Evolutionary conservation across 1,140 invertebrate species (phyloP), one percentile per base, ranked within the genome.

Genomic region (Drosophila arawakana): DNA sequence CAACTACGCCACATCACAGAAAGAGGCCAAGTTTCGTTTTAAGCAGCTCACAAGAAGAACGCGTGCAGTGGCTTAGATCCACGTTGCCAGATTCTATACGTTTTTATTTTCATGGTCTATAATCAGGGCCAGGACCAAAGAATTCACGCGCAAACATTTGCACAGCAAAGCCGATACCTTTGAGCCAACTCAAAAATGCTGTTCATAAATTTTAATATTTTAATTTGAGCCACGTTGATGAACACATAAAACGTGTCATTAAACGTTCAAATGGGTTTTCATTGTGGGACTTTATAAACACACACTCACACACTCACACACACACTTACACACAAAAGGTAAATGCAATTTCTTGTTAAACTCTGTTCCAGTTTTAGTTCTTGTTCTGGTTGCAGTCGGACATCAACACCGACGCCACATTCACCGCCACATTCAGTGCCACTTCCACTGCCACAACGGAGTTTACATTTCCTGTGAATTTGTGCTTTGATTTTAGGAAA

Each of bases 161-260:
- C 49, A 37, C 69, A 76, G 61, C 57, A 7, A 37, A 11, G 41
- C 10, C 15, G 47, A 25, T 57, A 8, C 34, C 21, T 30, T 21
- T 37, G n/a, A 50, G 25, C 18, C 15, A 69, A 49, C 67, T 58
- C n/a, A 52, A 62, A 74, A 44, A 61, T 65, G 49, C 34, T 72
- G 63, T 88, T 89, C 84, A 88, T 88, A 88, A 88, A 89, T 88
- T 86, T 88, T 88, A 88, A 88, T 88, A 88, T 88, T 88, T 88
- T 88, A 88, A 88, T 88, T 88, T 88, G 70, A 78, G 77, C 65
- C 68, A 84, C 50, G 77, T 70, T 61, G 81, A 89, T 84, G 75
- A 75, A 80, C 81, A 84, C 84, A 89, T 83, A 83, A 88, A 88
- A 81, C 73, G 66, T 61, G 73, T 49, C 78, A 81, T 78, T 81